Base-by-base conservation (phyloP, 2,888 invertebrate genomes). In the Noctua janthina region DNA sequence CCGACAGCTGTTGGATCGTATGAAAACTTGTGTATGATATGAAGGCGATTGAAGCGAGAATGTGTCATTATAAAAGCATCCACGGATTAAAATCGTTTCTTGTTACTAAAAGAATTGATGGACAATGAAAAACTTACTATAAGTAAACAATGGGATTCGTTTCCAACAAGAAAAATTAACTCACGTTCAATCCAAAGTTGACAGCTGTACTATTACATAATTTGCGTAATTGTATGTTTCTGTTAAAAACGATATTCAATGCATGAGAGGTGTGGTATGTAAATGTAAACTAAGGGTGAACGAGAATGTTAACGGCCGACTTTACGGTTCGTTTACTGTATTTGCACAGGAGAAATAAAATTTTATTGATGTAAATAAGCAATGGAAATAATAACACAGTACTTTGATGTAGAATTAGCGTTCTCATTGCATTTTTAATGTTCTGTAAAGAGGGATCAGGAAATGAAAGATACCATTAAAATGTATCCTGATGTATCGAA, bases 201-300 rank as follows among this genome's bases (percentile, higher is more conserved):
- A 93, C 93, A 94, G 92, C 91, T 71, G 85, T 89, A 85, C 86
- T 91, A 94, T 95, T 95, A 95, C 91, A 92, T 91, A 92, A 95
- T 94, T 94, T 94, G 92, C 93, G 93, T 95, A 95, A 95, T 95
- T 92, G 90, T 90, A 95, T 88, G 91, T 91, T 91, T 92, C 88
- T 88, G 88, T 92, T 93, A 92, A 79, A 92, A 92, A 90, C 91
- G 89, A 91, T 92, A 91, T 89, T 91, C 90, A 92, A 86, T 87
- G 87, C 90, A 89, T 87, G 90, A 86, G 89, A 91, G 90, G 78
- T 82, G 91, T 91, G 90, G 87, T 93, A 95, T 95, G 94, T 92
- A 93, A 95, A 95, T 94, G 91, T 92, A 90, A 93, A 89, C 88
- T 87, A 89, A 89, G 92, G 94, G 91, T 88, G 87, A 90, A 90